Base-by-base conservation (phyloP, 1,140 invertebrate genomes). In the Procambarus virginalis region DNA sequence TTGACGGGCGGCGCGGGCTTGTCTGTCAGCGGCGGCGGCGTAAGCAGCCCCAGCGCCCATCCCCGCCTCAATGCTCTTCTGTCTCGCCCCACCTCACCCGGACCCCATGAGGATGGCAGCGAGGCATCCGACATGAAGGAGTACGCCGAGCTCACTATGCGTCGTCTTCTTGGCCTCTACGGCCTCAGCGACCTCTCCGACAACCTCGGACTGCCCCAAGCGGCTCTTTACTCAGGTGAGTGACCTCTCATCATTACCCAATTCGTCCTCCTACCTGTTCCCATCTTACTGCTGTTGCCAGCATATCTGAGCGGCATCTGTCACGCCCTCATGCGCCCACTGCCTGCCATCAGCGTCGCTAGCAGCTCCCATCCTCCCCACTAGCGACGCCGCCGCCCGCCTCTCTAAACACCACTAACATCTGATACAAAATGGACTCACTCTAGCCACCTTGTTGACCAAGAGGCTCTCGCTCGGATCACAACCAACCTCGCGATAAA, bases 91-190 rank as follows among this genome's bases (percentile, higher is more conserved):
- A 90, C 91, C 49, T 89, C 87, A 3, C 87, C 81, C 51, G 64
- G 87, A 22, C 87, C 51, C 17, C 87, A 84, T 34, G 79, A 83
- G 91, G 76, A 83, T 82, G 73, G 55, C 86, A 64, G 34, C 81
- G 90, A 80, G 20, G 80, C 94, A 80, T 93, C 94, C 75, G 94
- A 94, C 49, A 95, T 96, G 93, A 95, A 95, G 91, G 96, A 96
- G 92, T 96, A 96, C 93, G 96, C 96, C 6, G 96, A 96, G 94
- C 96, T 95, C 84, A 96, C 96, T 3, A 96, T 96, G 96, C 96
- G 96, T 90, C 96, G 96, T 93, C 93, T 97, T 58, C 93, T 97
- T 22, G 95, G 96, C 20, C 96, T 97, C 91, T 96, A 97, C 93
- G 96, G 96, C 58, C 93, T 96, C 51, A 94, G 94, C 58, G 94